These are phyloP conservation scores for Hypocryptadius cinnamomeus DNA, from an alignment of 2,113 vertebrate species.

Conservation along the genomic window DNA sequence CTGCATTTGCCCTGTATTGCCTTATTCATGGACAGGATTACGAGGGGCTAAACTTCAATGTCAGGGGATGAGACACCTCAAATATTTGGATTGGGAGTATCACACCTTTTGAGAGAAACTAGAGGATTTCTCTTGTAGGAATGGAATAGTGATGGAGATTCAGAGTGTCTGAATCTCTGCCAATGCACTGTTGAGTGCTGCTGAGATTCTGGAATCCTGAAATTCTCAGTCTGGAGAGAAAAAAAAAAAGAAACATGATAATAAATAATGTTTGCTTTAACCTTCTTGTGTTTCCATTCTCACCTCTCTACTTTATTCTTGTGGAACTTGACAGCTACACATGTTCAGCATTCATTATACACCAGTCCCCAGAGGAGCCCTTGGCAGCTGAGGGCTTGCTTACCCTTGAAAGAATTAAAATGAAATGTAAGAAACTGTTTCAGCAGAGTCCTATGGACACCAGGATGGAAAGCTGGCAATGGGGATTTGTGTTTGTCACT, in stretches of 20 bases:
- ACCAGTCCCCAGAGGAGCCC: slow-evolving; percentile 6
- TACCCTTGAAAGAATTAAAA: slow-evolving; percentile 40
- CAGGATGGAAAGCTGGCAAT: background rate
- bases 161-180: background rate
- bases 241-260: background rate
- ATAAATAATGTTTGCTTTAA: slow-evolving; percentile 35
- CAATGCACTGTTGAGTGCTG: background rate
- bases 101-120: background rate
- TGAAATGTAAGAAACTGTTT: background rate
- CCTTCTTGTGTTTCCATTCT: slow-evolving; percentile 17
- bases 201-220: background rate
- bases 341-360: slow-evolving; percentile 47
- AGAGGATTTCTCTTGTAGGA: background rate
- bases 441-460: background rate
- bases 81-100: background rate
- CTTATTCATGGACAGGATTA: background rate
- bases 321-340: slow-evolving; percentile 45
- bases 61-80: background rate
- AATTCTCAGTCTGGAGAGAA: background rate
- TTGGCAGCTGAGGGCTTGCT: slow-evolving; percentile 27
- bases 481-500: background rate
- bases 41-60: background rate
- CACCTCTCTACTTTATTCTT: slow-evolving; percentile 2
- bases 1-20: background rate
- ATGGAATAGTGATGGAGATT: background rate